A percentile compares a stretch with the other conserved stretches of the same genome.
phyloP scores from a whole-genome alignment of 2,888 invertebrate species.

The Drosophila falleni region DNA sequence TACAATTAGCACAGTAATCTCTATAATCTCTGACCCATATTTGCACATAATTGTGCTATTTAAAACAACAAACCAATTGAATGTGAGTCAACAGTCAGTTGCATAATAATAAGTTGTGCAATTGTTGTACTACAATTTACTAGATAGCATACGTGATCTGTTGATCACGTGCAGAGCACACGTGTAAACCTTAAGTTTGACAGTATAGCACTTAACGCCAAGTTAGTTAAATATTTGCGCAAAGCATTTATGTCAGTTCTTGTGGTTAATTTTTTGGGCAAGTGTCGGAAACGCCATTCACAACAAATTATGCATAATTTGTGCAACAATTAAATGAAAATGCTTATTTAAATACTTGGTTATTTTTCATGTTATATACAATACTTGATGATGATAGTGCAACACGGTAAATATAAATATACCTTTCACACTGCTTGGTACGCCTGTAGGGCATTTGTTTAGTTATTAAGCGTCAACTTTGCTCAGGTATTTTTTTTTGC shows the following conservation, averaged over 20 bases:
- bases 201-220: conserved; percentile 17
- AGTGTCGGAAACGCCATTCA: conserved; percentile 67
- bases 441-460: conserved; percentile 64
- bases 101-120: conserved; percentile 13
- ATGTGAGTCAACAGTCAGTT: conserved; percentile 25
- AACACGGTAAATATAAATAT: not conserved
- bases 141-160: conserved; percentile 15
- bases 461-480: conserved; percentile 70
- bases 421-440: conserved; percentile 42
- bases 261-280: conserved; percentile 19
- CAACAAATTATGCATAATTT: conserved; percentile 68
- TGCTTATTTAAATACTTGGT: conserved; percentile 30
- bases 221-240: conserved; percentile 35
- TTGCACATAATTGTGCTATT: conserved; percentile 15
- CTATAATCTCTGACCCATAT: conserved; percentile 54
- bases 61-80: conserved; percentile 10
- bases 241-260: conserved; percentile 40
- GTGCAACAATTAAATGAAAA: conserved; percentile 66
- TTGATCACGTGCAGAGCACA: conserved; percentile 39
- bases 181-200: conserved; percentile 28
- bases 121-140: conserved; percentile 1
- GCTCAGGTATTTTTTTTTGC: conserved; percentile 61
- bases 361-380: conserved; percentile 10
- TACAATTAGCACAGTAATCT: conserved; percentile 20
- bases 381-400: conserved; percentile 17